These are phyloP conservation scores for Lasaia peninsularis DNA, from an alignment of 1,140 invertebrate genomes.

Conservation along the genomic window DNA sequence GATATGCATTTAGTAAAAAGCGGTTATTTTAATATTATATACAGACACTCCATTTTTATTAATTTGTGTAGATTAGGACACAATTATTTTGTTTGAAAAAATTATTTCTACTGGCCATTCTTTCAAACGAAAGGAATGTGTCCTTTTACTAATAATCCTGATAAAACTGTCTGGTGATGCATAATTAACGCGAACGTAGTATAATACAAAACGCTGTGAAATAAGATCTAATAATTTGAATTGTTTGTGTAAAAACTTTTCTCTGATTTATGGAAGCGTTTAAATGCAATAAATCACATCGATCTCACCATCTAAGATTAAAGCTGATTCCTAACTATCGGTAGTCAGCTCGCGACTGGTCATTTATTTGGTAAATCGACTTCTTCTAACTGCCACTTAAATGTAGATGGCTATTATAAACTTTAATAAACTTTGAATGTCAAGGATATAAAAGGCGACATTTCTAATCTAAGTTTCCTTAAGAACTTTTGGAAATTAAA, in stretches of 20 bases:
- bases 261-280: not conserved
- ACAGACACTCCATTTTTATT: too few species aligned
- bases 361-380: not conserved
- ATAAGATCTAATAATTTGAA: not conserved
- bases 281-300: not conserved
- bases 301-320: not conserved
- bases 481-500: not conserved
- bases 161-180: too few species aligned
- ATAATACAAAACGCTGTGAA: too few species aligned
- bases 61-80: too few species aligned
- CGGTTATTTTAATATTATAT: too few species aligned
- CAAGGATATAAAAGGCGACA: not conserved
- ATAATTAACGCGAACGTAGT: too few species aligned
- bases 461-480: not conserved
- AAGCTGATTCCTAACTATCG: not conserved
- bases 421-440: not conserved
- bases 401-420: constrained; percentile 1
- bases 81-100: too few species aligned
- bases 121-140: too few species aligned
- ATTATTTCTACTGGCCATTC: too few species aligned
- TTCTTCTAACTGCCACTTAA: constrained; percentile 3
- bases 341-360: not conserved
- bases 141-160: too few species aligned
- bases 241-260: not conserved
- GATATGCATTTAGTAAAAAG: too few species aligned